Conservation (phyloP, 2,797 vertebrate species). For the Myoxocephalus aenaeus region DNA sequence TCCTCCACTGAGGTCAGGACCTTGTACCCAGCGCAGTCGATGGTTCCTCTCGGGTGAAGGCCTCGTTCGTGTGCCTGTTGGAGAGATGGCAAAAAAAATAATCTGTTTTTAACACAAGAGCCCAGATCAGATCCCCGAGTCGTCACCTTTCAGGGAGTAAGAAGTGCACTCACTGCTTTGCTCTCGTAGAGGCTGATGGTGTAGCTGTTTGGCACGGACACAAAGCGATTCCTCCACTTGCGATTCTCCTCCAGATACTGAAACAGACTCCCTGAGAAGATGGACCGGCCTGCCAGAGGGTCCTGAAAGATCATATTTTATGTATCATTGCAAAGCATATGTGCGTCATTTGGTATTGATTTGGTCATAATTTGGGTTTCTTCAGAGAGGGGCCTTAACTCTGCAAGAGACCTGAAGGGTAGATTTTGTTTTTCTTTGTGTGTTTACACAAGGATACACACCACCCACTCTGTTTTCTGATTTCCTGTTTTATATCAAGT, state of each 20-base stretch:
- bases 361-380: background rate
- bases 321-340: background rate
- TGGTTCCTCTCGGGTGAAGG: conserved; percentile 85
- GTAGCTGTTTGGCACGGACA: conserved; percentile 91
- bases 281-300: conserved; percentile 88
- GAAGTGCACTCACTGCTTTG: conserved; percentile 85
- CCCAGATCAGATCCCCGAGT: background rate
- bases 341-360: background rate
- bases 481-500: conserved; percentile 59
- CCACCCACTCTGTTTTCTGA: conserved; percentile 56
- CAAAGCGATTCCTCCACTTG: conserved; percentile 95
- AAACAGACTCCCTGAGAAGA: conserved; percentile 95
- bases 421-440: background rate
- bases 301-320: conserved; percentile 77
- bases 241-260: conserved; percentile 95
- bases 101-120: conserved; percentile 4
- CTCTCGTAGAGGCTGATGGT: conserved; percentile 89
- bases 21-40: conserved; percentile 95
- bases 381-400: background rate
- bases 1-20: conserved; percentile 91
- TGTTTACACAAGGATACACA: conserved; percentile 55
- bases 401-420: conserved; percentile 7
- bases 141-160: fast-evolving
- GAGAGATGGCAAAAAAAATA: background rate
- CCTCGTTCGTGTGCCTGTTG: conserved; percentile 89